phyloP scores from a whole-genome alignment of 2,888 invertebrate genomes.

The Ashinkailepas kermadecensis region DNA sequence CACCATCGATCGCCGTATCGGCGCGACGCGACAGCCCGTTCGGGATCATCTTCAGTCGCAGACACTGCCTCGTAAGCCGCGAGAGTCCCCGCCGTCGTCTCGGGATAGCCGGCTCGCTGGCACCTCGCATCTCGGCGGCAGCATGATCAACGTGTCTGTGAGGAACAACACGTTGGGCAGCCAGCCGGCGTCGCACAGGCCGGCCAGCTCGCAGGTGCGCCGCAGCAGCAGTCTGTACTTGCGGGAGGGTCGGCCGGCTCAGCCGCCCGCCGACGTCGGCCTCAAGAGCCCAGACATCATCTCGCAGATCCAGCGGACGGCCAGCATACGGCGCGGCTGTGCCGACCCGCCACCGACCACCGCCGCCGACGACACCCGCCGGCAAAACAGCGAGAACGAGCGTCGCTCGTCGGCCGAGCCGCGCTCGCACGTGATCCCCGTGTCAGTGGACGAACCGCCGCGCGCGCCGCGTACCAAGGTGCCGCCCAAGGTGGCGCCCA shows the following conservation, averaged over 20 bases:
- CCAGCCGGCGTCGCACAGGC: not conserved
- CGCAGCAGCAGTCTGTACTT: not conserved
- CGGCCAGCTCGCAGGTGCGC: not conserved
- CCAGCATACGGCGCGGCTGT: not conserved
- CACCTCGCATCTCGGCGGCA: constrained; percentile 27
- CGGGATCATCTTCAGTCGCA: not conserved
- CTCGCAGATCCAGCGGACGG: constrained; percentile 2
- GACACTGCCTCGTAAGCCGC: not conserved
- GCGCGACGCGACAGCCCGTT: not conserved
- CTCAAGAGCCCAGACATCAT: constrained; percentile 24
- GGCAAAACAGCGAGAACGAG: constrained; percentile 17
- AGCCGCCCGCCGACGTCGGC: not conserved
- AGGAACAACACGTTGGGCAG: not conserved
- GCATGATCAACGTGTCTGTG: constrained; percentile 31
- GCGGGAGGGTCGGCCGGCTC: not conserved
- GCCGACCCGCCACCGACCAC: not conserved
- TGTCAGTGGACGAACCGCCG: not conserved
- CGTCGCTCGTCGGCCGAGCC: not conserved
- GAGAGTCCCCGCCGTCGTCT: not conserved
- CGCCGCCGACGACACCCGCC: constrained; percentile 6
- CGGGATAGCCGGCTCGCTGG: not conserved
- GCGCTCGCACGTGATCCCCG: not conserved
- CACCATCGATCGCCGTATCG: constrained; percentile 16
- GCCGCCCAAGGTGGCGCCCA: constrained; percentile 4
- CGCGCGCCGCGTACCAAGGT: not conserved